These are phyloP conservation scores for Apodemia duryi DNA, from an alignment of 2,888 invertebrate genomes.

Conservation along the genomic window DNA sequence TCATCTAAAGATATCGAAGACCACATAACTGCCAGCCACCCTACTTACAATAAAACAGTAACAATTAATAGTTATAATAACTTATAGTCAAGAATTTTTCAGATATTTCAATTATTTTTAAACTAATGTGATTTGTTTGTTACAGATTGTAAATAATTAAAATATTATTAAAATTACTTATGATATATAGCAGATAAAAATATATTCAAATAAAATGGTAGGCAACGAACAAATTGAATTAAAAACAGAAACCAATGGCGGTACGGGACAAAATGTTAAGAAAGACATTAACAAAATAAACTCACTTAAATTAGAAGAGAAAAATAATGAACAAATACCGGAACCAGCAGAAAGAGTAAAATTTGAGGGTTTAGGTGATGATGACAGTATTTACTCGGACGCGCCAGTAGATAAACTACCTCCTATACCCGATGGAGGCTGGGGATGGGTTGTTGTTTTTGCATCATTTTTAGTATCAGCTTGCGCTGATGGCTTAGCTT, in stretches of 20 bases:
- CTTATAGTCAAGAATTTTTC: too few species aligned
- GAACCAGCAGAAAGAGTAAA: conserved; percentile 60
- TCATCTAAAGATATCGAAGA: too few species aligned
- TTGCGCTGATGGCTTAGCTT: conserved; percentile 94
- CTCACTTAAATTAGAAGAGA: conserved; percentile 52
- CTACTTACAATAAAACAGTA: too few species aligned
- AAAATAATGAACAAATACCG: conserved; percentile 39
- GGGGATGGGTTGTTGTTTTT: conserved; percentile 94
- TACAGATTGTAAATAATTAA: conserved; percentile 23
- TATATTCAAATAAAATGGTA: conserved; percentile 27
- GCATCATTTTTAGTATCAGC: conserved; percentile 91
- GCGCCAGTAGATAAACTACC: conserved; percentile 64
- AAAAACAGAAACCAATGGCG: conserved; percentile 27
- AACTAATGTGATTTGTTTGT: conserved; percentile 16
- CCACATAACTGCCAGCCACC: too few species aligned
- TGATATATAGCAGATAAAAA: conserved; percentile 22
- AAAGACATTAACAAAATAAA: conserved; percentile 60
- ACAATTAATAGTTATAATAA: too few species aligned
- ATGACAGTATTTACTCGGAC: conserved; percentile 64
- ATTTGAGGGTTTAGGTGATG: conserved; percentile 67
- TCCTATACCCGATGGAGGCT: conserved; percentile 89
- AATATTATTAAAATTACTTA: conserved; percentile 8
- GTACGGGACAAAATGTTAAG: conserved; percentile 32
- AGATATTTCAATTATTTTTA: not conserved
- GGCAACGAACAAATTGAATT: conserved; percentile 29